Evolutionary conservation across 2,888 invertebrate genomes (phyloP).

Genomic region (Acleris sparsana): DNA sequence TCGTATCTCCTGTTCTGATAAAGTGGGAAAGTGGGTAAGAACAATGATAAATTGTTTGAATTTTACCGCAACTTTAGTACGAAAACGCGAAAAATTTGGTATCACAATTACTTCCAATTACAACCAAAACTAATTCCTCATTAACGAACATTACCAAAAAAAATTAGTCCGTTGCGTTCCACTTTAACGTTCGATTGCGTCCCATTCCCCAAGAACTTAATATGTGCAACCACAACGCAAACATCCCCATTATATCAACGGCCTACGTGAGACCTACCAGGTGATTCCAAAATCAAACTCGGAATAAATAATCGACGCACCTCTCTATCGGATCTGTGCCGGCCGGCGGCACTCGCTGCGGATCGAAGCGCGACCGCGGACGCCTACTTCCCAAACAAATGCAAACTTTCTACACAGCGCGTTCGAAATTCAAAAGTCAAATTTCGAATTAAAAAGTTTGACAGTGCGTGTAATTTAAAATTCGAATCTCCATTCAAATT

Average conservation of each 20-base stretch:
- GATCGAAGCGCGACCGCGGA: constrained; percentile 70
- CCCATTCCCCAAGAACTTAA: too few relatives aligned
- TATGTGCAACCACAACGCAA: too few relatives aligned
- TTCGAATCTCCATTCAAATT: constrained; percentile 40
- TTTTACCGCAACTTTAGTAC: too few relatives aligned
- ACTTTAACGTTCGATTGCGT: too few relatives aligned
- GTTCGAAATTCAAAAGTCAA: constrained; percentile 40
- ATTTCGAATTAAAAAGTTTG: constrained; percentile 24
- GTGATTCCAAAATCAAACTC: constrained; percentile 33
- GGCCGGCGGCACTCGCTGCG: constrained; percentile 63
- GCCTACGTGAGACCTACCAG: constrained; percentile 29
- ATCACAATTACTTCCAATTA: too few relatives aligned
- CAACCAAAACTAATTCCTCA: too few relatives aligned
- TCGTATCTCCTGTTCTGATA: too few relatives aligned
- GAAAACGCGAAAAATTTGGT: too few relatives aligned
- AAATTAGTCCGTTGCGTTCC: too few relatives aligned
- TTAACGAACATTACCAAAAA: too few relatives aligned
- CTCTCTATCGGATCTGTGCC: constrained; percentile 44
- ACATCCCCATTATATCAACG: constrained; percentile 2
- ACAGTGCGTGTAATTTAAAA: constrained; percentile 29
- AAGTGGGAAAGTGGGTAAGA: too few relatives aligned
- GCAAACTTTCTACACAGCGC: constrained; percentile 71
- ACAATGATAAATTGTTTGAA: too few relatives aligned
- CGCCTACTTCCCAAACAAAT: constrained; percentile 59
- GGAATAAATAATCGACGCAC: constrained; percentile 35